Conservation (phyloP, 2,113 vertebrate species). For the Aptenodytes patagonicus region DNA sequence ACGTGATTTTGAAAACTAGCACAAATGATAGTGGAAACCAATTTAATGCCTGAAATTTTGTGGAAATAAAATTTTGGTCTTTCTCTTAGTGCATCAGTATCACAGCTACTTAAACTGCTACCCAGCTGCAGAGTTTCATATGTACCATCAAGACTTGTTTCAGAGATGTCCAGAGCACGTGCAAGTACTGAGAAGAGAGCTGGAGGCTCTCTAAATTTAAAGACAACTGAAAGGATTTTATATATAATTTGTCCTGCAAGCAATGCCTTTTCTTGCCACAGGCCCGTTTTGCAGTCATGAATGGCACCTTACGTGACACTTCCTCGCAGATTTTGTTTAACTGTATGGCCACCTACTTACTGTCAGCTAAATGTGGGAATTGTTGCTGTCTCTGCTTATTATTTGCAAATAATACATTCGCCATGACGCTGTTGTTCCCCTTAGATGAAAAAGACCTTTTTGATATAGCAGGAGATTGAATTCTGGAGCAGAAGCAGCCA, state of each 20-base stretch:
- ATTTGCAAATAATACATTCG: not conserved
- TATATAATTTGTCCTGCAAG: not conserved
- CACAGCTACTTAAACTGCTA: not conserved
- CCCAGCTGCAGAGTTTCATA: not conserved
- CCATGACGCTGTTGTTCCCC: not conserved
- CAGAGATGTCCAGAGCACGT: not conserved
- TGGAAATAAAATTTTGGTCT: not conserved
- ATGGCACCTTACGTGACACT: not conserved
- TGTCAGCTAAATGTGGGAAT: not conserved
- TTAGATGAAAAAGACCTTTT: not conserved
- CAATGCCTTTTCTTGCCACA: not conserved
- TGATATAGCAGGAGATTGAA: not conserved
- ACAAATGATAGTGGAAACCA: not conserved
- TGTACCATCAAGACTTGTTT: not conserved
- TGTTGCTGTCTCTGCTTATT: not conserved
- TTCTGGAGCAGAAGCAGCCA: not conserved
- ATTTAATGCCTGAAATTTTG: not conserved
- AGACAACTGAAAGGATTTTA: not conserved
- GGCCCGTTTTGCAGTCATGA: not conserved
- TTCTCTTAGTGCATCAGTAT: not conserved
- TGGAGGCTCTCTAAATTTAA: not conserved
- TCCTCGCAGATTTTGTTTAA: conserved; percentile 21
- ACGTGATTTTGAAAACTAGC: not conserved
- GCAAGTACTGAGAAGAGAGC: not conserved
- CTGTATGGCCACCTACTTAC: not conserved